A percentile compares a stretch with the other conserved stretches of the same genome.
Conservation (phyloP, 64 coral and sea anemone genomes). For the Stichodactyla helianthus region DNA sequence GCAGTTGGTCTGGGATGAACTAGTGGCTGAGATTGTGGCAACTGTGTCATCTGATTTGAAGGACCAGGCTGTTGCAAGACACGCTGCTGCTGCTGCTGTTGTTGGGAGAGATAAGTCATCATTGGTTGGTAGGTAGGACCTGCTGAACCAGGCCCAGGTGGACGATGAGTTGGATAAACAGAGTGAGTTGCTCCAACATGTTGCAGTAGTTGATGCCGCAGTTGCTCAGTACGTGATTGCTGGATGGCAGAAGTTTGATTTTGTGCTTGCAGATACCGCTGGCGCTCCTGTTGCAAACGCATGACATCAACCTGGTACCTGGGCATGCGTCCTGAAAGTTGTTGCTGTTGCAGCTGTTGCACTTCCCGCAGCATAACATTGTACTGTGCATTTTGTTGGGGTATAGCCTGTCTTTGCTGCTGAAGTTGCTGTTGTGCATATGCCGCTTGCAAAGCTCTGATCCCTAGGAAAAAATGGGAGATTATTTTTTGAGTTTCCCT, state of each 20-base stretch:
- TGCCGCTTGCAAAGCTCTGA: not conserved
- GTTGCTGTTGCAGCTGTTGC: slow-evolving; percentile 14
- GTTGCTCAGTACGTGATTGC: not conserved
- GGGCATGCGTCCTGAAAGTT: not conserved
- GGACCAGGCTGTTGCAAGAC: not conserved
- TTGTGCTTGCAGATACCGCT: not conserved
- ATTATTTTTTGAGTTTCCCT: not conserved
- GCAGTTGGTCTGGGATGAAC: not conserved
- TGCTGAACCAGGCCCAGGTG: not conserved
- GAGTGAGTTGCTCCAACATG: not conserved
- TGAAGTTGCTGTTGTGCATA: slow-evolving; percentile 26
- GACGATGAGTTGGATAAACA: not conserved
- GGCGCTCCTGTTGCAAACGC: not conserved
- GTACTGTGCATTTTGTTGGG: slow-evolving; percentile 5
- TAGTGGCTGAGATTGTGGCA: not conserved
- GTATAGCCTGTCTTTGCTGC: slow-evolving; percentile 2
- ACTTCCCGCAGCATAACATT: not conserved
- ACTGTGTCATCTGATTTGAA: not conserved
- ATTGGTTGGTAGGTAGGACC: not conserved
- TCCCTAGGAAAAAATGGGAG: not conserved
- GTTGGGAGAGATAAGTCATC: not conserved
- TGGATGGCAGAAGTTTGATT: not conserved
- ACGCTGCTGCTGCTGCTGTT: not conserved
- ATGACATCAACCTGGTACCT: not conserved
- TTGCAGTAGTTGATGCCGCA: slow-evolving; percentile 31